Evolutionary conservation across 2,797 vertebrate species (phyloP).

Genomic region (Aldrovandia affinis): DNA sequence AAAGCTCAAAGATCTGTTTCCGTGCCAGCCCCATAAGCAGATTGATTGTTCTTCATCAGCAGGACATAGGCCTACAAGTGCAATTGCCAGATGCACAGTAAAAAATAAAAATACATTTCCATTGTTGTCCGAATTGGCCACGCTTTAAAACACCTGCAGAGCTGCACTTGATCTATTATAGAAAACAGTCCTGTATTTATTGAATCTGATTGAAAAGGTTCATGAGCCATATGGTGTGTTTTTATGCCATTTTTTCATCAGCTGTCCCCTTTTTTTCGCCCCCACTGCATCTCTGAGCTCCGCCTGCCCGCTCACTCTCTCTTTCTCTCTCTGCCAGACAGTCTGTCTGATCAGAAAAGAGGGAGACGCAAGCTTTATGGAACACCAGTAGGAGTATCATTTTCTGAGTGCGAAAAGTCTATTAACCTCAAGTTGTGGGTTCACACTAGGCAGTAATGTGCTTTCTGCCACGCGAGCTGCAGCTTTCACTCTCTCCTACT

Average conservation of each 20-base stretch:
- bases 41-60: slow-evolving; percentile 34
- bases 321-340: slow-evolving; percentile 4
- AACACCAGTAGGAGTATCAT: slow-evolving; percentile 33
- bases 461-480: slow-evolving; percentile 38
- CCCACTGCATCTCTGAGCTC: slow-evolving; percentile 37
- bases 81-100: slow-evolving; percentile 29
- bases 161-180: slow-evolving; percentile 59
- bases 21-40: slow-evolving; percentile 30
- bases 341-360: neutral
- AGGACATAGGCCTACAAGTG: slow-evolving; percentile 27
- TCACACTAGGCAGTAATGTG: slow-evolving; percentile 43
- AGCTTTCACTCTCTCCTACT: slow-evolving; percentile 43
- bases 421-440: slow-evolving; percentile 60
- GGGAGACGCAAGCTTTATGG: slow-evolving; percentile 6
- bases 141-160: slow-evolving; percentile 36
- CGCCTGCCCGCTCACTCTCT: neutral
- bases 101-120: slow-evolving; percentile 16
- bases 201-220: slow-evolving; percentile 45
- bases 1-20: slow-evolving; percentile 18
- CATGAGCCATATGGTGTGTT: slow-evolving; percentile 47
- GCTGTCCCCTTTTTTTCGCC: slow-evolving; percentile 1
- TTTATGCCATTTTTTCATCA: slow-evolving; percentile 29
- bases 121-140: slow-evolving; percentile 33
- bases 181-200: slow-evolving; percentile 51
- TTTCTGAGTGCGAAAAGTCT: slow-evolving; percentile 55